A percentile compares a stretch with the other conserved stretches of the same genome.
Evolutionary conservation across 2,797 vertebrate species (phyloP).

Genomic region (Tokudaia tokunoshimensis): DNA sequence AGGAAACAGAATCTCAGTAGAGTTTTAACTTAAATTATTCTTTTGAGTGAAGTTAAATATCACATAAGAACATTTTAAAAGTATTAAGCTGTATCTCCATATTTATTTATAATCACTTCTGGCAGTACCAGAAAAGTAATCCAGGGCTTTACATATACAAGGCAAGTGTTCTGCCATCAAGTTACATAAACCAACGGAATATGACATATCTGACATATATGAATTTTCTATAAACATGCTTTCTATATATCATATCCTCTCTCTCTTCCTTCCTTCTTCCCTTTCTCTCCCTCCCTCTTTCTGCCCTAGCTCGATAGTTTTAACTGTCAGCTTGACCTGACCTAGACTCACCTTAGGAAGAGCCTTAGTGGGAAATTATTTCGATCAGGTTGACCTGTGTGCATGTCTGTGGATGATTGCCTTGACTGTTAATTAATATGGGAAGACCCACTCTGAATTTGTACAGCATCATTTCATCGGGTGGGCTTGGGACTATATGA

Average conservation of each 20-base stretch:
- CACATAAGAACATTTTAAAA: conserved; percentile 18
- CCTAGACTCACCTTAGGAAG: not conserved
- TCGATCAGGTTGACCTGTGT: not conserved
- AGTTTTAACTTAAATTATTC: conserved; percentile 50
- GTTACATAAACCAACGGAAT: not conserved
- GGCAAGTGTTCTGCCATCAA: not conserved
- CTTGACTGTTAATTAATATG: not conserved
- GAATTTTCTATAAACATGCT: conserved; percentile 15
- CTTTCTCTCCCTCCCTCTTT: no score
- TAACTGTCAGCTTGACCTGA: not conserved
- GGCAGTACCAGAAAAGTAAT: not conserved
- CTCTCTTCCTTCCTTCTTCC: not conserved
- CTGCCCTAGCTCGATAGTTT: not conserved
- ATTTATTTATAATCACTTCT: not conserved
- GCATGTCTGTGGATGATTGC: not conserved
- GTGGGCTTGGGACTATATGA: not conserved
- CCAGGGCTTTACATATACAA: not conserved
- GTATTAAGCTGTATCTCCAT: conserved; percentile 17
- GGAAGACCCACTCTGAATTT: not conserved
- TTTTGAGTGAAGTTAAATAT: conserved; percentile 19
- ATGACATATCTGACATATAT: not conserved
- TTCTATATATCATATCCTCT: not conserved
- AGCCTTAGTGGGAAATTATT: not conserved
- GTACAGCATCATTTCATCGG: not conserved
- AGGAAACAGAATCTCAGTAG: not conserved